Evolutionary conservation across 2,797 vertebrate genomes (phyloP), one percentile per base, ranked within the genome.

Genomic region (Eupleurogrammus muticus): DNA sequence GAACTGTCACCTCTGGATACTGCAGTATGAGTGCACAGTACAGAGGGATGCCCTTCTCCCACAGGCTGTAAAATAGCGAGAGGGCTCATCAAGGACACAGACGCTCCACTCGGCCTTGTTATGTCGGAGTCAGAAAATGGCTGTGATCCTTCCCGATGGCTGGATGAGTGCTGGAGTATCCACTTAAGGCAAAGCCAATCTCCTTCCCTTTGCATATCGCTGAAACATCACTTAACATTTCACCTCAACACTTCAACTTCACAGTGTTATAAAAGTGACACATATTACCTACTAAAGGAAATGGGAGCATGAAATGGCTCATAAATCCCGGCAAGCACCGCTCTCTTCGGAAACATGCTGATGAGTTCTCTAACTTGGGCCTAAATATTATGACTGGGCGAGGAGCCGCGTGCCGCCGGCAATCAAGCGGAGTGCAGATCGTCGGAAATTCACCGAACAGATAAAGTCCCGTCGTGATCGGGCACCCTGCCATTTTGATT

Each of bases 151-250:
- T 71, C 6, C 21, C 17, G 16, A 44, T 66, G 71, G 64, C 68
- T 79, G 78, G 54, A 74, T 63, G 75, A 83, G 79, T 70, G 78
- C 71, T 81, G 76, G 69, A 70, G 75, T 64, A 73, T 85, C 85
- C 88, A 89, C 85, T 90, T 89, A 89, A 83, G 84, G 57, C 79
- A 70, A 49, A 84, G 73, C 87, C 89, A 86, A 89, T 87, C 75
- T 87, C 81, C 81, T 79, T 73, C 76, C 64, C 75, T 86, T 89
- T 87, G 79, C 87, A 87, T 88, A 87, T 73, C 70, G 75, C 86
- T 82, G 88, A 89, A 90, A 86, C 85, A 90, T 88, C 89, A 89
- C 89, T 92, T 91, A 89, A 92, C 90, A 86, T 89, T 91, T 92
- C 86, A 89, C 90, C 89, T 81, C 82, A 71, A 86, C 89, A 86